These are phyloP conservation scores for Smittia sp. DNA, from an alignment of 2,888 invertebrate species.

Conservation along the genomic window DNA sequence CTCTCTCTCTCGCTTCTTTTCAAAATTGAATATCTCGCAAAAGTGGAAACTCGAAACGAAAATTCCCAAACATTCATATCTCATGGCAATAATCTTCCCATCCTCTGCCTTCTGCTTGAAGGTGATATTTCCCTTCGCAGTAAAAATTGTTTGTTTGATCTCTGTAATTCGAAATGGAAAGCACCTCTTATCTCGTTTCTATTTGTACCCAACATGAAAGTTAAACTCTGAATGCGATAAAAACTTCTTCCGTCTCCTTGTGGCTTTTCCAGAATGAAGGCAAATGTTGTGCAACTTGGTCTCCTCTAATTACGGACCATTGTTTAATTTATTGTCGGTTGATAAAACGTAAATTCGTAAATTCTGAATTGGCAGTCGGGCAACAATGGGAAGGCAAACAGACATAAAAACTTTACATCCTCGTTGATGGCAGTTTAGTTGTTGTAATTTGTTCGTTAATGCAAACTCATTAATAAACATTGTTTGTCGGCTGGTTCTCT, in stretches of 20 bases:
- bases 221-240: background rate
- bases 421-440: no score
- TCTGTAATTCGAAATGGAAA: slow-evolving; percentile 3
- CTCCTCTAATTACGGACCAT: no score
- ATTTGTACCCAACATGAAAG: background rate
- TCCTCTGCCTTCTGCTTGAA: background rate
- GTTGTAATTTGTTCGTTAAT: no score
- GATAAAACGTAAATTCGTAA: no score
- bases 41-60: background rate
- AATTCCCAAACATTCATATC: background rate
- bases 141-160: background rate
- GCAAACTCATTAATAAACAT: no score
- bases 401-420: no score
- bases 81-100: background rate
- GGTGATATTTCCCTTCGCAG: background rate
- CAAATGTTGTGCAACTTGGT: no score
- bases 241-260: background rate
- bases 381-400: no score
- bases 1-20: background rate
- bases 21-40: background rate
- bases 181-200: background rate
- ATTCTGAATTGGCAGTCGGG: no score
- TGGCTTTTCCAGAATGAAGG: no score
- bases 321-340: no score
- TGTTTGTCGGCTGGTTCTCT: no score